Percentiles rank a stretch among this genome's conserved stretches.
Evolutionary conservation across 2,888 invertebrate genomes (phyloP).

Genomic region (Rhopalosiphum nymphaeae): DNA sequence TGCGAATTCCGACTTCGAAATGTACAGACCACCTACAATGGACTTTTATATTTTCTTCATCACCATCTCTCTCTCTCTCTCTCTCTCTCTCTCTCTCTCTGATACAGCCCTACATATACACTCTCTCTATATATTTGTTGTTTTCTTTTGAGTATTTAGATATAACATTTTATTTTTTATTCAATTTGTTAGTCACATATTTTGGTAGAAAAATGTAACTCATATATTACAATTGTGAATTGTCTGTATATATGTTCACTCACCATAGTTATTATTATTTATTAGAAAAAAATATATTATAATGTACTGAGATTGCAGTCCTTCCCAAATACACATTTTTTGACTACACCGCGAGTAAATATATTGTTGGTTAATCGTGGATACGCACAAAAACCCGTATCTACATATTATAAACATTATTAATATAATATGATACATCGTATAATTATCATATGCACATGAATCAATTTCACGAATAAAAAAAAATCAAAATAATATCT

Average conservation of each 20-base stretch:
- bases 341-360: not conserved
- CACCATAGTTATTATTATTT: not conserved
- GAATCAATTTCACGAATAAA: not conserved
- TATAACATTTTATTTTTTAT: not conserved
- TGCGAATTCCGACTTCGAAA: not conserved
- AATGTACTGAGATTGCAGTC: not conserved
- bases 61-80: not conserved
- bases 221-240: not conserved
- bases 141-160: not conserved
- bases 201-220: constrained; percentile 1
- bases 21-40: not conserved
- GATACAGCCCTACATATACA: no score
- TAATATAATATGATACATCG: not conserved
- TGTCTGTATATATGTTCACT: not conserved
- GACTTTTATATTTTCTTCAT: not conserved
- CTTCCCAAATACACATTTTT: not conserved
- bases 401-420: not conserved
- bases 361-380: not conserved
- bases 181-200: not conserved
- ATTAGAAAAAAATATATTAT: not conserved
- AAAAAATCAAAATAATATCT: not conserved
- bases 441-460: not conserved
- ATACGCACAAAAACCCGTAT: not conserved
- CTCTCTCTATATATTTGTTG: not conserved
- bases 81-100: not conserved